phyloP scores from a whole-genome alignment of 2,113 vertebrate genomes.

The Dolichallabes microphthalmus region DNA sequence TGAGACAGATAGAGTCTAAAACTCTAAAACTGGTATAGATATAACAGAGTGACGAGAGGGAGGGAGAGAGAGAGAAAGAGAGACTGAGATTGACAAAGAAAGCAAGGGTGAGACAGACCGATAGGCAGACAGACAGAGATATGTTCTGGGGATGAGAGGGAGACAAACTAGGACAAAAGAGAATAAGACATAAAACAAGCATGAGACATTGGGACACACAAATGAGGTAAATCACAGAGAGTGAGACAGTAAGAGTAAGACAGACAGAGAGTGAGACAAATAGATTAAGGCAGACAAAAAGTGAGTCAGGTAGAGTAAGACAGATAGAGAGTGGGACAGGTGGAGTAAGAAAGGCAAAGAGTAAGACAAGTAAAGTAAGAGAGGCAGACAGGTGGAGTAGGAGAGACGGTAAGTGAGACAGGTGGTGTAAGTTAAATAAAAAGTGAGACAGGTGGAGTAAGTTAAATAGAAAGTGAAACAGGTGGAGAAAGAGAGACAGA shows the following conservation, averaged over 20 bases:
- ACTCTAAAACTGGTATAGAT: not conserved
- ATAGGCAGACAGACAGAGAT: not conserved
- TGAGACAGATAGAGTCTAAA: conserved; percentile 46
- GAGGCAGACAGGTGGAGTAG: not conserved
- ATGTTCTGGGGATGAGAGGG: not conserved
- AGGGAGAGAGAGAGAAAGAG: not conserved
- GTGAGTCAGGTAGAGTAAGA: not conserved
- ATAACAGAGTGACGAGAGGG: no score
- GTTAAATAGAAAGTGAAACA: no score
- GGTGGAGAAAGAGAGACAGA: no score
- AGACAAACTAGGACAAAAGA: not conserved
- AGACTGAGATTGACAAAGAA: not conserved
- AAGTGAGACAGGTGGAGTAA: no score
- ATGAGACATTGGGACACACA: not conserved
- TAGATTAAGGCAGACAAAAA: not conserved
- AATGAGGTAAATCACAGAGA: not conserved
- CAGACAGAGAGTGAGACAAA: conserved; percentile 6
- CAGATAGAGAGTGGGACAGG: not conserved
- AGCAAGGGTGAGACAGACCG: not conserved
- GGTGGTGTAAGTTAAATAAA: no score
- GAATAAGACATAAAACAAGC: not conserved
- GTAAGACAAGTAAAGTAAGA: not conserved
- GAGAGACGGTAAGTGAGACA: not conserved
- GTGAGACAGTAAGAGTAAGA: no score
- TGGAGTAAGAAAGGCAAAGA: not conserved